Evolutionary conservation across 2,113 vertebrate species (phyloP), one percentile per base, ranked within the genome.

Genomic region (Pao palembangensis): DNA sequence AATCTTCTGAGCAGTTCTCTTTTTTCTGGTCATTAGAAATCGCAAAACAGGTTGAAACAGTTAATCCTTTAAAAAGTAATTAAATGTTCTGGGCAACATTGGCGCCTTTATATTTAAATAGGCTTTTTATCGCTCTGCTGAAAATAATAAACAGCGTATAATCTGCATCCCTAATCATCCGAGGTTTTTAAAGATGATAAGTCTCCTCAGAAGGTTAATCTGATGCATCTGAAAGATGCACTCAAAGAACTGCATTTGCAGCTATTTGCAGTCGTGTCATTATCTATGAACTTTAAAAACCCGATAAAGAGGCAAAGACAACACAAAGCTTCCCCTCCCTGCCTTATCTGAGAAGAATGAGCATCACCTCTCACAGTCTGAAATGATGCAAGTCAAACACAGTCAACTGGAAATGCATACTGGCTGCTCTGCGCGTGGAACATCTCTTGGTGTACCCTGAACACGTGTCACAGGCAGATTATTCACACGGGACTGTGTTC

Each of bases 391-490:
- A 66, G 67, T 79, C 69, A 81, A 66, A 69, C 43, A 73, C 55
- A 41, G 64, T 38, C 18, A 51, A 70, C 50, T 63, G 51, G 44
- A 69, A 62, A 79, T 68, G 75, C 70, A 79, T 78, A 85, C 65
- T 23, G 76, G 79, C 71, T 52, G 64, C 66, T 67, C 16, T n/a
- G 61, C 47, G 51, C 55, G 59, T 19, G 17, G 63, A 61, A 78
- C 61, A 63, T 81, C 54, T 82, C 60, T 82, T 25, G 63, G 62
- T 74, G 70, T 69, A 64, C 61, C 54, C 58, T 58, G 63, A 62
- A 75, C 71, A 71, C 23, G 54, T 77, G 73, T 73, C 73, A n/a
- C 63, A 59, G 6, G 20, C 58, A 73, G 82, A 82, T 81, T 75
- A 69, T 63, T 85, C 72, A 59, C 72, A 51, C 16, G 10, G 67